A percentile compares a stretch with the other conserved stretches of the same genome.
Conservation (phyloP, 2,113 vertebrate genomes). For the Tyto alba region DNA sequence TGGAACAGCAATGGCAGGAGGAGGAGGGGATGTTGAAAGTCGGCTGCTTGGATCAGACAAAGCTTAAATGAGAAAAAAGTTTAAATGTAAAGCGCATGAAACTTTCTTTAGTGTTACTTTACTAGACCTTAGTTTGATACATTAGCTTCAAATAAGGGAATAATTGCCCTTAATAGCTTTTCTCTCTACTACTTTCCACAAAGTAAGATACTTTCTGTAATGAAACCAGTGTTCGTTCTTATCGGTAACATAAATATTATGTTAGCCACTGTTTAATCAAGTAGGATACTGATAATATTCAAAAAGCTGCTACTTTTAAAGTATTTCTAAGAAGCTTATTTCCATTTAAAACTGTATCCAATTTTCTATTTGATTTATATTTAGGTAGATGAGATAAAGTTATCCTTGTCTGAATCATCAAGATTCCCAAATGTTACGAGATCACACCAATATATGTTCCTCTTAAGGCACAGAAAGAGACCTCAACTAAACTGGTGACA, state of each 20-base stretch:
- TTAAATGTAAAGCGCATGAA: neutral
- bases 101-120: neutral
- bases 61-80: slow-evolving; percentile 68
- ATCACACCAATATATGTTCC: neutral
- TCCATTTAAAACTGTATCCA: neutral
- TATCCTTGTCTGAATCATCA: neutral
- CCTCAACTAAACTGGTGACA: neutral
- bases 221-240: neutral
- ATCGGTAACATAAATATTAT: neutral
- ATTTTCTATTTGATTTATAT: neutral
- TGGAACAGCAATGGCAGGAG: slow-evolving; percentile 94
- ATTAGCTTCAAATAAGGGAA: neutral
- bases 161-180: neutral
- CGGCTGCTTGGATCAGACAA: slow-evolving; percentile 95
- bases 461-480: neutral
- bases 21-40: slow-evolving; percentile 94
- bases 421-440: neutral
- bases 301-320: neutral
- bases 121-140: neutral
- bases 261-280: neutral
- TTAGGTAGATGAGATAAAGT: neutral
- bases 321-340: neutral
- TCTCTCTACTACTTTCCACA: neutral
- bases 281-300: neutral
- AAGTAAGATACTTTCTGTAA: neutral